Percentiles rank a stretch among this genome's conserved stretches.
Evolutionary conservation across 2,888 invertebrate species (phyloP).

Genomic region (Abrostola triplasia): DNA sequence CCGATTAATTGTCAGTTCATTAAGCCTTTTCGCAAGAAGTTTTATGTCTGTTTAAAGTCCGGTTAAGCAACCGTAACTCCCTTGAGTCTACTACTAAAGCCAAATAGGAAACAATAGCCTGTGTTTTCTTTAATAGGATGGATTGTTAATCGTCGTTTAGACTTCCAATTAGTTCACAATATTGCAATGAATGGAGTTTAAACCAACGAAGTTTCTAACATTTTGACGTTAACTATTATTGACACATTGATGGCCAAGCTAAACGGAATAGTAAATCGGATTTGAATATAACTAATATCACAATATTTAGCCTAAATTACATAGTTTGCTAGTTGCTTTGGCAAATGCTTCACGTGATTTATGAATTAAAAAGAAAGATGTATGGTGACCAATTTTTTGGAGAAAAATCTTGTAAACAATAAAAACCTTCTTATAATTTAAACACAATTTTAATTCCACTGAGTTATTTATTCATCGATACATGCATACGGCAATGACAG

Average conservation of each 20-base stretch:
- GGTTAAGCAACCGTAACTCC: neutral
- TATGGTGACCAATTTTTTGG: too few species aligned
- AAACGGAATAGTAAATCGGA: too few species aligned
- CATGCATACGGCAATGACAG: neutral
- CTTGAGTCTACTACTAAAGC: neutral
- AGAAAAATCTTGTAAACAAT: too few species aligned
- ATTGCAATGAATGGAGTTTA: slow-evolving; percentile 1
- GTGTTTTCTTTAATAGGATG: neutral
- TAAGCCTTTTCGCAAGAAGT: neutral
- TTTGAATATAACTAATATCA: too few species aligned
- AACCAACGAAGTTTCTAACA: neutral
- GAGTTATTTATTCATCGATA: neutral
- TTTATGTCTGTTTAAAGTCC: neutral
- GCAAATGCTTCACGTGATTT: too few species aligned
- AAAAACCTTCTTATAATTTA: too few species aligned
- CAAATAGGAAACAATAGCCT: neutral
- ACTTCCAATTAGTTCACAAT: neutral
- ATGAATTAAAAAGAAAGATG: too few species aligned
- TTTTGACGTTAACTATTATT: neutral
- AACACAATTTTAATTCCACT: too few species aligned
- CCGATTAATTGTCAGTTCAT: neutral
- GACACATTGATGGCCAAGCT: too few species aligned
- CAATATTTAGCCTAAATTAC: too few species aligned
- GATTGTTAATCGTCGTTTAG: neutral
- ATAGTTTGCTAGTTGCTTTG: too few species aligned